phyloP scores from a whole-genome alignment of 2,113 vertebrate species.

The Nettapus auritus region DNA sequence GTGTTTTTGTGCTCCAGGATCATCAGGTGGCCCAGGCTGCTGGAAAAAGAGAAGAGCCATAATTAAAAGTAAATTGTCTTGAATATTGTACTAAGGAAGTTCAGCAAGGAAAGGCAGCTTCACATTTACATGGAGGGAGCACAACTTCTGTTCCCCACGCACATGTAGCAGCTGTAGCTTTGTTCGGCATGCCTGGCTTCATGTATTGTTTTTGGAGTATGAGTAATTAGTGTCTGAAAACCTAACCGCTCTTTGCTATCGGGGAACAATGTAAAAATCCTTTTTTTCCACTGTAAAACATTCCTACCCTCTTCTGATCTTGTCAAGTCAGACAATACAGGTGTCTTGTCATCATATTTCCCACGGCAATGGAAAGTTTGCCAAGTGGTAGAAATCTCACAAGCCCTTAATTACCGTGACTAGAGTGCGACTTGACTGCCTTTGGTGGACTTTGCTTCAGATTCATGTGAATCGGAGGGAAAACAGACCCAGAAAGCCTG shows the following conservation, averaged over 20 bases:
- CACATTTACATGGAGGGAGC: neutral
- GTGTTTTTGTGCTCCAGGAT: neutral
- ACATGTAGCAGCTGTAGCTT: constrained; percentile 19
- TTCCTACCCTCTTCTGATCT: constrained; percentile 41
- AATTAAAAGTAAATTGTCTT: neutral
- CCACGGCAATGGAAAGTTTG: neutral
- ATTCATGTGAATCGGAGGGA: neutral
- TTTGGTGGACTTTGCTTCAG: neutral
- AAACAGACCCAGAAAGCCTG: neutral
- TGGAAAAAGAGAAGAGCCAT: neutral
- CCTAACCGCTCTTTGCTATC: neutral
- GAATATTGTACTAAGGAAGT: neutral
- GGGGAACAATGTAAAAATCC: constrained; percentile 28
- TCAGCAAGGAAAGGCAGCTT: neutral
- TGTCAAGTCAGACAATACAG: constrained; percentile 48
- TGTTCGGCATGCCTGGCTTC: neutral
- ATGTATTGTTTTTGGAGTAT: constrained; percentile 5
- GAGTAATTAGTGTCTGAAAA: constrained; percentile 62
- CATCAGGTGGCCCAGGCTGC: neutral
- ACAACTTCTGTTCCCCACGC: neutral
- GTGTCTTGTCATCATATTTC: constrained; percentile 45
- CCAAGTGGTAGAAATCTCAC: constrained; percentile 15
- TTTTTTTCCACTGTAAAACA: constrained; percentile 23
- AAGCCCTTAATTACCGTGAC: constrained; percentile 30
- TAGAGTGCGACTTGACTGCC: neutral